These are phyloP conservation scores for Frankliniella fusca DNA, from an alignment of 2,888 invertebrate species.

Conservation along the genomic window DNA sequence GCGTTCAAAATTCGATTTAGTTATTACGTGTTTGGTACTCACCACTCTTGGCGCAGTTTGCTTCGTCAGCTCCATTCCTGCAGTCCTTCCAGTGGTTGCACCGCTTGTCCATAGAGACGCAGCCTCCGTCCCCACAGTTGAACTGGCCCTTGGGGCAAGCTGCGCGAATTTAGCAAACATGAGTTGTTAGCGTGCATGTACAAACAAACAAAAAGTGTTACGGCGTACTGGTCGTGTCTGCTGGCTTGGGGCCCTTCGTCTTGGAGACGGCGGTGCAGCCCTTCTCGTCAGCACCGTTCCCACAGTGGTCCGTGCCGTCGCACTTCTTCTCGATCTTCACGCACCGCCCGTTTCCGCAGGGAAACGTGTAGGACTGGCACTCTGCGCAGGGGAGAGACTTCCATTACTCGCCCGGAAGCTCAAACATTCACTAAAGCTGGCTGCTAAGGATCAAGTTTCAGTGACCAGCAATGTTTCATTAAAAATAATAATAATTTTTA, in stretches of 20 bases:
- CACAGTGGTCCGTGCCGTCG: slow-evolving; percentile 23
- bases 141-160: neutral
- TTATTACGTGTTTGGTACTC: neutral
- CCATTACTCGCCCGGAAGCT: neutral
- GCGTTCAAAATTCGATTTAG: neutral
- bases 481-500: too few relatives aligned
- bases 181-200: slow-evolving; percentile 29
- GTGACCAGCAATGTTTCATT: too few relatives aligned
- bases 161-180: neutral
- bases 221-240: slow-evolving; percentile 56
- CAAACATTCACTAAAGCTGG: too few relatives aligned
- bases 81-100: slow-evolving; percentile 68
- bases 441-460: too few relatives aligned
- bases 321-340: slow-evolving; percentile 20
- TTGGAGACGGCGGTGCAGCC: slow-evolving; percentile 48
- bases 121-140: slow-evolving; percentile 55
- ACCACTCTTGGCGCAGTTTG: slow-evolving; percentile 12
- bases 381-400: neutral
- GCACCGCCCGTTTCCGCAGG: slow-evolving; percentile 14
- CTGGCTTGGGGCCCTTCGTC: slow-evolving; percentile 57
- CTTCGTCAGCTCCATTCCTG: slow-evolving; percentile 41
- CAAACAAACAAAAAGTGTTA: too few relatives aligned
- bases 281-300: slow-evolving; percentile 62
- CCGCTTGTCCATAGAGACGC: slow-evolving; percentile 71
- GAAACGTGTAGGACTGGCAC: slow-evolving; percentile 24